Conservation (phyloP, 2,797 vertebrate species). For the Parambassis ranga region DNA sequence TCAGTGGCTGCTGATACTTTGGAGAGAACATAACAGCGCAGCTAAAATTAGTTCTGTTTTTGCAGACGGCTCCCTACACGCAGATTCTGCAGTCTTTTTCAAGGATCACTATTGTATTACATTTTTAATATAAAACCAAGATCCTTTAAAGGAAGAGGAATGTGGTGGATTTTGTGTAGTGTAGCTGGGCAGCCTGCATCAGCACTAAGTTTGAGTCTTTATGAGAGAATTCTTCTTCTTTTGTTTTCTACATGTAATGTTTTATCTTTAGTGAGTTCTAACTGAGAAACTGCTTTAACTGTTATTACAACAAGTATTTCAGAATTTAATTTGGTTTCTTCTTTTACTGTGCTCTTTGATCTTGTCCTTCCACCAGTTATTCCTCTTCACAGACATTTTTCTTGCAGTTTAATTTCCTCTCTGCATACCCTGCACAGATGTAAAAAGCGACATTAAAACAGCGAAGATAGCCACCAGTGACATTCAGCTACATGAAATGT, state of each 20-base stretch:
- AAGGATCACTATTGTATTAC: background rate
- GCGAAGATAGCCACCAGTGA: background rate
- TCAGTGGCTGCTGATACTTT: slow-evolving; percentile 52
- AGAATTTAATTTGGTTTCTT: slow-evolving; percentile 18
- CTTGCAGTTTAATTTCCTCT: slow-evolving; percentile 9
- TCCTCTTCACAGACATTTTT: slow-evolving; percentile 22
- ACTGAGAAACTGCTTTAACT: background rate
- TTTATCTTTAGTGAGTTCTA: background rate
- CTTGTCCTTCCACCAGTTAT: slow-evolving; percentile 9
- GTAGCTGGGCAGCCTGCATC: slow-evolving; percentile 20
- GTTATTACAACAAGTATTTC: background rate
- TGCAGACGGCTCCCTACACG: slow-evolving; percentile 14
- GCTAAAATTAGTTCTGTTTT: slow-evolving; percentile 62
- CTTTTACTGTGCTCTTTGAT: slow-evolving; percentile 20
- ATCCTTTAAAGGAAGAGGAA: slow-evolving; percentile 23
- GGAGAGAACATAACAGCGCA: slow-evolving; percentile 25
- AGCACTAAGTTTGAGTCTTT: background rate
- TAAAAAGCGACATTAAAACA: background rate
- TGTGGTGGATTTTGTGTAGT: slow-evolving; percentile 17
- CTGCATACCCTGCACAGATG: background rate
- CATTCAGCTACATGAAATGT: background rate
- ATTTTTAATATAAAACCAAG: slow-evolving; percentile 14
- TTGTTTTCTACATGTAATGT: background rate
- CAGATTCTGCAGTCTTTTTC: slow-evolving; percentile 12
- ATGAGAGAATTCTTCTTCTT: background rate